Evolutionary conservation across 2,797 vertebrate genomes (phyloP), one percentile per base, ranked within the genome.

Genomic region (Rhadinocentrus ornatus): DNA sequence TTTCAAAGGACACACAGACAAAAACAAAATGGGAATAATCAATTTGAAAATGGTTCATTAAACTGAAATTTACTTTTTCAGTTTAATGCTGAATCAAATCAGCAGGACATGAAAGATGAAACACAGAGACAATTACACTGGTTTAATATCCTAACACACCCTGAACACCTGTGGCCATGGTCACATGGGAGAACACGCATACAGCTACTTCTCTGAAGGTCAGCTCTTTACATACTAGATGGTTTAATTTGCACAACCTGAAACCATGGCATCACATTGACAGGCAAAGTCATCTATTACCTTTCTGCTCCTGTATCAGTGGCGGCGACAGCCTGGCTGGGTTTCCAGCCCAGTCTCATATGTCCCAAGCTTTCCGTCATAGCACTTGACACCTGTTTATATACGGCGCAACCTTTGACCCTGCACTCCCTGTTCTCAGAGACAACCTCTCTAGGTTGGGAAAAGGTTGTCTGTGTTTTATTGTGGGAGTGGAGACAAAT

Each of bases 301-400:
- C 48, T 76, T 71, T 53, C 44, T 50, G 63, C 34, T 31, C 18
- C 22, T 34, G 61, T 31, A 44, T 68, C n/a, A n/a, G 15, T 10
- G 18, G 39, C 8, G 31, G 26, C 26, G 27, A 62, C 56, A 35
- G 58, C 22, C 59, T 35, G 76, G 39, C 64, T 27, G n/a, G 32
- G 74, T 59, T 86, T 76, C 77, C 76, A 81, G 60, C 48, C 34
- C 55, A 26, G 82, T 72, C 72, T 91, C 84, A 72, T 8, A 31
- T 87, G 75, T 82, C 86, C 66, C 66, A 1, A 29, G 66, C 66
- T 80, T 32, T 89, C 80, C 82, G 86, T 89, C 84, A 86, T 50
- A 46, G 52, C 70, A 76, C 79, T 83, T 89, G 87, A 88, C 88
- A 83, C 69, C 70, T 84, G 82, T 89, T 89, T 86, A 87, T 85